Conservation (phyloP, 2,888 invertebrate genomes). For the Lasiommata megera region DNA sequence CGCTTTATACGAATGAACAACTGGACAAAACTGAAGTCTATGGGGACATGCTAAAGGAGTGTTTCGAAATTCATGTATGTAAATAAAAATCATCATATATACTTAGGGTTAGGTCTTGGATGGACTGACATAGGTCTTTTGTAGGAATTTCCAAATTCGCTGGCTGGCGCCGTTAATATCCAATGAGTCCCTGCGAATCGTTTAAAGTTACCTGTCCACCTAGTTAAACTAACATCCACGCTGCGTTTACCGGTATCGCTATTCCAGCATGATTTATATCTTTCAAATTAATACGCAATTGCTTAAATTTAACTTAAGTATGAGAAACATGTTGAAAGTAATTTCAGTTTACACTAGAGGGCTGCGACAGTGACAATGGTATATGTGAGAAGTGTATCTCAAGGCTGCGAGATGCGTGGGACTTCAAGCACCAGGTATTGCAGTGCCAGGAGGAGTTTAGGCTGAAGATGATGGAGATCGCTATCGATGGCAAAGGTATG, state of each 20-base stretch:
- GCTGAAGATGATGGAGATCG: conserved; percentile 28
- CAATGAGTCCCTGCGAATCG: no score
- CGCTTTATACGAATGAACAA: conserved; percentile 42
- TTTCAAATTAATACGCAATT: no score
- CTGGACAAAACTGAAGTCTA: conserved; percentile 60
- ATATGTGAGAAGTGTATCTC: conserved; percentile 62
- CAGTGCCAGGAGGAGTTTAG: conserved; percentile 53
- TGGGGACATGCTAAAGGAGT: conserved; percentile 67
- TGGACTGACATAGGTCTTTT: no score
- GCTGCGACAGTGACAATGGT: conserved; percentile 42
- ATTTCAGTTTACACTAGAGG: conserved; percentile 33
- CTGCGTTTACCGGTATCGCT: no score
- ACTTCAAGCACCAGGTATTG: conserved; percentile 63
- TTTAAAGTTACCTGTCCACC: no score
- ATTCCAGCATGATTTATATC: no score
- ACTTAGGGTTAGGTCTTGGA: no score
- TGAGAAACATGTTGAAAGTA: neutral
- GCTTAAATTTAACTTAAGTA: no score
- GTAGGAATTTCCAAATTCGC: no score
- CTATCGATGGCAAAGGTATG: conserved; percentile 45
- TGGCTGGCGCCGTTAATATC: no score
- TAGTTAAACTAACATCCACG: no score
- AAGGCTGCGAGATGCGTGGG: conserved; percentile 55
- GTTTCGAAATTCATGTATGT: conserved; percentile 69
- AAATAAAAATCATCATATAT: neutral